phyloP scores from a whole-genome alignment of 1,140 invertebrate genomes.

The Gryllus bimaculatus region DNA sequence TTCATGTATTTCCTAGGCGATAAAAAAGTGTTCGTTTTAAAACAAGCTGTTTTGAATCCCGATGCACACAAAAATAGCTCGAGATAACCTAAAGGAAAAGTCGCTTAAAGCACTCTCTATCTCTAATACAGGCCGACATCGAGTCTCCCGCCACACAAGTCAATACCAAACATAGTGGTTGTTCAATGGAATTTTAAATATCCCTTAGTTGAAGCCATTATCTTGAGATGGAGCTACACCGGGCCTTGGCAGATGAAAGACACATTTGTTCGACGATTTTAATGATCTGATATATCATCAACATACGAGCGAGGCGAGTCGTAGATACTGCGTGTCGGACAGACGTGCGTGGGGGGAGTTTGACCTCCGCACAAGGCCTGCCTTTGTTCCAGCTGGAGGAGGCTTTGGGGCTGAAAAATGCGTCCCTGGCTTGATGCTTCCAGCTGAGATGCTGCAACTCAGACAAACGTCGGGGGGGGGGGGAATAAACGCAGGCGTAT shows the following conservation, averaged over 20 bases:
- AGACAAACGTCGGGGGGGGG: not conserved
- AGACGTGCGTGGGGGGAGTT: not conserved
- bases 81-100: no score
- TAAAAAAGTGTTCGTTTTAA: no score
- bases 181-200: not conserved
- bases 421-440: not conserved
- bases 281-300: not conserved
- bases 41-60: no score
- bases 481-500: no score
- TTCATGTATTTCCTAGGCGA: no score
- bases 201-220: not conserved
- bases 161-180: no score
- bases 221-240: not conserved
- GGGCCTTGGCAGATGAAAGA: not conserved
- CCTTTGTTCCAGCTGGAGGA: not conserved
- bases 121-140: no score
- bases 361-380: not conserved
- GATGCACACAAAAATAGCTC: no score
- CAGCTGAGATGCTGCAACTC: not conserved
- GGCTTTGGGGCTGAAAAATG: not conserved
- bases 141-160: no score
- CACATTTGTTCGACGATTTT: not conserved
- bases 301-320: not conserved
- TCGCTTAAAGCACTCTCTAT: no score
- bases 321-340: not conserved